Base-by-base conservation (phyloP, 2,888 invertebrate species). In the Flabesymbios commensalis region DNA sequence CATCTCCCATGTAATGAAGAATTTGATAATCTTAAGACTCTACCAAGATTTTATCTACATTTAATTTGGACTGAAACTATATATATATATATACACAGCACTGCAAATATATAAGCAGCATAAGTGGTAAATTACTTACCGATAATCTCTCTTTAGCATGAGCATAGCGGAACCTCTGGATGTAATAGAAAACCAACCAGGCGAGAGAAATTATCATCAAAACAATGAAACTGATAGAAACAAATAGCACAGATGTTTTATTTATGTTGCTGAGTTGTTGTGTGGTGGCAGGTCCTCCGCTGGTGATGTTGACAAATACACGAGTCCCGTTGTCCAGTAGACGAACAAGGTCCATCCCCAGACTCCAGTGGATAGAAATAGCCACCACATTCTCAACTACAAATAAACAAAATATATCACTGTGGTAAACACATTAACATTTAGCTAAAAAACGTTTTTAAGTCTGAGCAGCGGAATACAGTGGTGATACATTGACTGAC, bases 121-220 rank as follows among this genome's bases (percentile, higher is more conserved):
- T 36, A 36, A n/a, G 10, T n/a, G 10, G 39, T 19, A 24, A 24
- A 24, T 2, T 57, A 82, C 85, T 84, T 76, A 94, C 93, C 79
- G 93, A 93, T 70, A 96, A 88, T 78, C 93, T 87, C 81, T 96
- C 94, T 84, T 95, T 96, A 63, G 94, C 94, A 83, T 95, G 93
- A 65, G 94, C 90, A 80, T 95, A 94, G 64, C 95, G 87, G 84
- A 95, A 94, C 71, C 94, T 86, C 84, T 96, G 95, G 56, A 96
- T 91, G 83, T 96, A 96, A 86, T 96, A 96, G 85, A 95, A 95
- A 64, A 95, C 90, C 43, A 96, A 88, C 95, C 95, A 96, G 26
- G 94, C 93, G 74, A 95, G 85, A 1, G 94, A 94, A 70, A 95
- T 94, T 74, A 94, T 90, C 93, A 95, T 94, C 72, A 95, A 86